Evolutionary conservation across 2,888 invertebrate species (phyloP).

Genomic region (Ectemnius cavifrons): DNA sequence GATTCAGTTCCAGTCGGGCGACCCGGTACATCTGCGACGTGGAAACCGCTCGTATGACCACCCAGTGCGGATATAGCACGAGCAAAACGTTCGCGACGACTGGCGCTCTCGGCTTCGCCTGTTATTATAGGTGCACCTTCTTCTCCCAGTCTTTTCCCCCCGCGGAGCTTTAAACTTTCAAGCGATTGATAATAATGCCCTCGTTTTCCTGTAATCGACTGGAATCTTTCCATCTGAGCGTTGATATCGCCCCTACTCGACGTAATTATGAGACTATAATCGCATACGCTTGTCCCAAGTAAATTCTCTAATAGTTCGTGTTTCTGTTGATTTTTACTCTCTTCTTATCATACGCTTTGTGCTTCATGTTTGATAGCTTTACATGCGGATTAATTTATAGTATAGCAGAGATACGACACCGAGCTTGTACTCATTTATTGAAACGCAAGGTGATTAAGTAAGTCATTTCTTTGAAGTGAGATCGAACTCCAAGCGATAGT

Average conservation of each 20-base stretch:
- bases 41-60: constrained; percentile 56
- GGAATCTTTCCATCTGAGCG: constrained; percentile 2
- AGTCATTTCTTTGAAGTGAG: constrained; percentile 22
- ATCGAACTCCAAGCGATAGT: constrained; percentile 51
- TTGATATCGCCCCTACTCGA: too few species aligned
- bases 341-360: too few species aligned
- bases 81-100: constrained; percentile 54
- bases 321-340: too few species aligned
- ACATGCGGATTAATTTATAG: too few species aligned
- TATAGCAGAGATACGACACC: too few species aligned
- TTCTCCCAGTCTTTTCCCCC: constrained; percentile 9
- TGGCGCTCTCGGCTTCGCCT: constrained; percentile 34
- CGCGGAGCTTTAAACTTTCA: constrained; percentile 1
- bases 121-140: constrained; percentile 44
- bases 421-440: too few species aligned
- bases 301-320: too few species aligned
- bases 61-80: constrained; percentile 54
- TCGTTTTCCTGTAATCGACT: constrained; percentile 26
- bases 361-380: too few species aligned
- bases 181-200: constrained; percentile 37
- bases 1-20: constrained; percentile 34
- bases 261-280: too few species aligned
- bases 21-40: constrained; percentile 52
- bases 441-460: neutral
- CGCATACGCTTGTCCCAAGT: too few species aligned